A percentile compares a stretch with the other conserved stretches of the same genome.
Evolutionary conservation across 2,888 invertebrate species (phyloP).

Genomic region (Diplazon laetatorius): DNA sequence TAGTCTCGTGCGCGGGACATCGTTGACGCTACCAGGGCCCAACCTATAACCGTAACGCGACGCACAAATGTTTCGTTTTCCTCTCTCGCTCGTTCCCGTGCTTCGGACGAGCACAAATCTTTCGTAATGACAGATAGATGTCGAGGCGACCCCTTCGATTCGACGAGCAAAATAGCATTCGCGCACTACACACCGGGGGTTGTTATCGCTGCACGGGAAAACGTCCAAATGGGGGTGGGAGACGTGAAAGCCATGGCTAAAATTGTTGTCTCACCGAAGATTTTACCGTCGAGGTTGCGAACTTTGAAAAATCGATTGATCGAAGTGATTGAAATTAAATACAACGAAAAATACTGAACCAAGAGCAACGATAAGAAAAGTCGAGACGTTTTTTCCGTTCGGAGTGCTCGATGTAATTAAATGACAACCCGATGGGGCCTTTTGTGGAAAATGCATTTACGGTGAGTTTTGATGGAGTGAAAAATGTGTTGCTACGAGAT

Average conservation of each 20-base stretch:
- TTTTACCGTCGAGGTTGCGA: neutral
- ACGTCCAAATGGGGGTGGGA: conserved; percentile 69
- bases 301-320: no score
- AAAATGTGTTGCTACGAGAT: no score
- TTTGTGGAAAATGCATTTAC: no score
- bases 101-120: conserved; percentile 72
- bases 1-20: conserved; percentile 6
- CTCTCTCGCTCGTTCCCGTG: conserved; percentile 54
- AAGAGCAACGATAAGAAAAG: no score
- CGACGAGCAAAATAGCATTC: neutral
- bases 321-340: no score
- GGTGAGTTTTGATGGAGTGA: no score
- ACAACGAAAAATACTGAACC: no score
- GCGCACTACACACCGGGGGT: neutral
- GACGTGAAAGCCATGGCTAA: conserved; percentile 37
- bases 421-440: no score
- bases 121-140: conserved; percentile 75
- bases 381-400: no score
- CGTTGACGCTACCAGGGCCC: conserved; percentile 11
- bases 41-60: conserved; percentile 74
- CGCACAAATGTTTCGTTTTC: conserved; percentile 70
- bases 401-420: conserved; percentile 10
- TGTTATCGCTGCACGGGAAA: conserved; percentile 57
- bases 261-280: conserved; percentile 38
- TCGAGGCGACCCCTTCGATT: conserved; percentile 66